A percentile compares a stretch with the other conserved stretches of the same genome.
phyloP scores from a whole-genome alignment of 2,888 invertebrate species.

The Andrena flavipes region DNA sequence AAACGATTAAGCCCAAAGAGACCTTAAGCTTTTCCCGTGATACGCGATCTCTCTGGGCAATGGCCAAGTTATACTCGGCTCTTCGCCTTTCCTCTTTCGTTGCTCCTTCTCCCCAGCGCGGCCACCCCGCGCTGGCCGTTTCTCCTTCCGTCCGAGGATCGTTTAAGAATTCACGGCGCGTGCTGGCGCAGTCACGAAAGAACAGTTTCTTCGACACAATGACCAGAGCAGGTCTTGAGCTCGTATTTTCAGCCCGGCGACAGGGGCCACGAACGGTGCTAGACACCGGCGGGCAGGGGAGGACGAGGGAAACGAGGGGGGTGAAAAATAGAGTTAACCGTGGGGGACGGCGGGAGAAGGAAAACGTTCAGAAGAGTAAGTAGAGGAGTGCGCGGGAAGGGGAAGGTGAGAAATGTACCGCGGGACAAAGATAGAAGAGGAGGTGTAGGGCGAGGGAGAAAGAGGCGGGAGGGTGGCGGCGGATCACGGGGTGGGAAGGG shows the following conservation, averaged over 20 bases:
- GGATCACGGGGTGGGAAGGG: conserved; percentile 10
- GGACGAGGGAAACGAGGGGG: conserved; percentile 6
- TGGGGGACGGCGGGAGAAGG: conserved; percentile 7
- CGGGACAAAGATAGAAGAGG: conserved; percentile 3
- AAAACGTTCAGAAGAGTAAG: conserved; percentile 35
- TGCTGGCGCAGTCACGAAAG: conserved; percentile 45
- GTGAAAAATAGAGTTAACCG: conserved; percentile 40
- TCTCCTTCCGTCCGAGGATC: conserved; percentile 9
- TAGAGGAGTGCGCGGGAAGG: neutral
- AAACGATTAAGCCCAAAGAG: conserved; percentile 59
- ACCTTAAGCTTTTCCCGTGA: conserved; percentile 58
- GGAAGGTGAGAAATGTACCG: neutral
- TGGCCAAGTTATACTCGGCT: conserved; percentile 26
- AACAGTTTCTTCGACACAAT: conserved; percentile 52
- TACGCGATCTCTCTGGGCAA: conserved; percentile 50
- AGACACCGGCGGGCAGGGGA: neutral
- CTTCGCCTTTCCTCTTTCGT: neutral
- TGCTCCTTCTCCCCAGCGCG: neutral
- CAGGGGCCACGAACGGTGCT: conserved; percentile 1
- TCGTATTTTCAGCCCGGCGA: conserved; percentile 57
- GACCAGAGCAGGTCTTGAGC: conserved; percentile 31
- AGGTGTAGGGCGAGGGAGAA: neutral
- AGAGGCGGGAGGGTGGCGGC: conserved; percentile 32
- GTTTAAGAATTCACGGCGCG: conserved; percentile 56
- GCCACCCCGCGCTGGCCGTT: conserved; percentile 3